phyloP scores from a whole-genome alignment of 2,113 vertebrate genomes.

The Malurus alboscapulatus region DNA sequence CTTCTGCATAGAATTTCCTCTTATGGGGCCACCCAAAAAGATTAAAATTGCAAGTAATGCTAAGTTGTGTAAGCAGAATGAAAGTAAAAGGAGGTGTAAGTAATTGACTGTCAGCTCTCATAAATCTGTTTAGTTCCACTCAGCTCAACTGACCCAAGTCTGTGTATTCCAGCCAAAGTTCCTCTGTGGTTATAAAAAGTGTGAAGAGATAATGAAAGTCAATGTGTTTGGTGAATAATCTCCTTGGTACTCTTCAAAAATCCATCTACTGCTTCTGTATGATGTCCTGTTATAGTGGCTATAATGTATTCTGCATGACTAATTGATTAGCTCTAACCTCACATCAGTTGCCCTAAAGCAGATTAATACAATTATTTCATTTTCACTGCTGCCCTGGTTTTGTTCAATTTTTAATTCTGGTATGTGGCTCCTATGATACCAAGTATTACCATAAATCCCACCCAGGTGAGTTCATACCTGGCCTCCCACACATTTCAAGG shows the following conservation, averaged over 20 bases:
- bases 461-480: not conserved
- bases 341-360: not conserved
- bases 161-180: not conserved
- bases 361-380: not conserved
- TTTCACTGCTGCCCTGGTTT: not conserved
- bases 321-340: not conserved
- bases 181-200: not conserved
- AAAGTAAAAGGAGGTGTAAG: not conserved
- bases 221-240: not conserved
- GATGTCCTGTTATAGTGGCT: not conserved
- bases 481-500: not conserved
- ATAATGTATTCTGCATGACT: not conserved
- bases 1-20: not conserved
- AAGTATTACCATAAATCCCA: not conserved
- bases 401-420: not conserved
- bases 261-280: not conserved
- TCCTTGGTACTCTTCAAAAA: not conserved
- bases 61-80: not conserved
- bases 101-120: not conserved
- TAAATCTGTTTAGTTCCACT: constrained; percentile 19
- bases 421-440: not conserved
- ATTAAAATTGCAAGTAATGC: not conserved
- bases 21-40: not conserved
- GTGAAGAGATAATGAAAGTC: not conserved
- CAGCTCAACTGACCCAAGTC: not conserved